Percentiles rank a stretch among this genome's conserved stretches.
These are phyloP conservation scores for Corydoras maculifer DNA, from an alignment of 2,113 vertebrate genomes.

Conservation along the genomic window DNA sequence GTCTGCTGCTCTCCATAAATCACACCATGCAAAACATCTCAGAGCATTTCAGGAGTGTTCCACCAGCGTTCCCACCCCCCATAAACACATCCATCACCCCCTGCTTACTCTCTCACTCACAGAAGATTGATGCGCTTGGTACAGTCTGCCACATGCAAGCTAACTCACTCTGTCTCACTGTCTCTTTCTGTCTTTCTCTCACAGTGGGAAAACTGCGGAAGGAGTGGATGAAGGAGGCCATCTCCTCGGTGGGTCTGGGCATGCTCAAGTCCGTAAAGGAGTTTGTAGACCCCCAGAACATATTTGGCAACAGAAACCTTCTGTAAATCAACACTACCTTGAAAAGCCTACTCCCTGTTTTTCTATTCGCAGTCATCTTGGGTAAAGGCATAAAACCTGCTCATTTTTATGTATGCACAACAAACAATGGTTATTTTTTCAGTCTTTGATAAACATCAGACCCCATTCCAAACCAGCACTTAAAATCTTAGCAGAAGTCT, in stretches of 20 bases:
- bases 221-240: constrained; percentile 88
- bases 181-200: constrained; percentile 60
- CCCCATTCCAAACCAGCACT: constrained; percentile 3
- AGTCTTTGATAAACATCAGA: constrained; percentile 11
- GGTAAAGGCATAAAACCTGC: constrained; percentile 51
- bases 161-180: constrained; percentile 45
- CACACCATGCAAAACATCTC: constrained; percentile 99
- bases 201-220: constrained; percentile 98
- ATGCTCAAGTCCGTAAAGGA: constrained; percentile 96
- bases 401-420: constrained; percentile 34
- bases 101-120: constrained; percentile 98
- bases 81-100: constrained; percentile 99
- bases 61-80: constrained; percentile 66
- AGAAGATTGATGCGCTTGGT: constrained; percentile 95
- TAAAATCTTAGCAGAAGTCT: not conserved
- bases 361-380: constrained; percentile 45
- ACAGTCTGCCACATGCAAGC: constrained; percentile 75
- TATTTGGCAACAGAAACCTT: constrained; percentile 97
- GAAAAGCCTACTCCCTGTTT: constrained; percentile 23
- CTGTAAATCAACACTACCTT: constrained; percentile 67
- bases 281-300: constrained; percentile 92
- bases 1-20: constrained; percentile 99
- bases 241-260: constrained; percentile 88
- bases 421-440: constrained; percentile 18
- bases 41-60: constrained; percentile 38